Percentiles rank a stretch among this genome's conserved stretches.
Conservation (phyloP, 1,140 invertebrate species). For the Bombus sylvicola region DNA sequence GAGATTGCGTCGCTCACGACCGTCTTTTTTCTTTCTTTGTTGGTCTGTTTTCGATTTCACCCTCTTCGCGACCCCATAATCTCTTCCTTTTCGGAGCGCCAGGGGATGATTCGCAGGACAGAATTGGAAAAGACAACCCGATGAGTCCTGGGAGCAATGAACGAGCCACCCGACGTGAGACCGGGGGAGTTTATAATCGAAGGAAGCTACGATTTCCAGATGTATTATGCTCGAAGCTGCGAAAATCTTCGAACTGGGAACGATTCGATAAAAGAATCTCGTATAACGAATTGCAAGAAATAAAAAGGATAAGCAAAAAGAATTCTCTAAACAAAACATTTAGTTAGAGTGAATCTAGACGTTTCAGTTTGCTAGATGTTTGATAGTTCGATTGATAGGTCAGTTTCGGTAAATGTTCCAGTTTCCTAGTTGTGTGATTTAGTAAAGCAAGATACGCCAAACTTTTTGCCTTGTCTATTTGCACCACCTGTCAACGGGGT, state of each 20-base stretch:
- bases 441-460: not conserved
- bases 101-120: constrained; percentile 36
- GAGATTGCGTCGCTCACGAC: constrained; percentile 66
- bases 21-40: constrained; percentile 26
- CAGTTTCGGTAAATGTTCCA: not conserved
- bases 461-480: not conserved
- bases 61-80: constrained; percentile 6
- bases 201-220: not conserved
- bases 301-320: not conserved
- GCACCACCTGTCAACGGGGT: not conserved
- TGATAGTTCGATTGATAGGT: too few relatives aligned
- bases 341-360: too few relatives aligned
- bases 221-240: too few relatives aligned
- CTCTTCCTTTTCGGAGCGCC: constrained; percentile 36
- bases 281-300: not conserved
- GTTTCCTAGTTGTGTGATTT: not conserved
- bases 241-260: not conserved
- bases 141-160: constrained; percentile 38
- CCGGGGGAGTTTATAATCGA: constrained; percentile 33
- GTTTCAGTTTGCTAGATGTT: too few relatives aligned
- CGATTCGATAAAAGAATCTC: not conserved
- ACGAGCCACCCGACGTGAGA: not conserved
- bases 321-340: not conserved
- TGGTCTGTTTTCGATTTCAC: constrained; percentile 43
- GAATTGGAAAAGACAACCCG: constrained; percentile 45